Base-by-base conservation (phyloP, 2,113 vertebrate genomes). In the Calypte anna region DNA sequence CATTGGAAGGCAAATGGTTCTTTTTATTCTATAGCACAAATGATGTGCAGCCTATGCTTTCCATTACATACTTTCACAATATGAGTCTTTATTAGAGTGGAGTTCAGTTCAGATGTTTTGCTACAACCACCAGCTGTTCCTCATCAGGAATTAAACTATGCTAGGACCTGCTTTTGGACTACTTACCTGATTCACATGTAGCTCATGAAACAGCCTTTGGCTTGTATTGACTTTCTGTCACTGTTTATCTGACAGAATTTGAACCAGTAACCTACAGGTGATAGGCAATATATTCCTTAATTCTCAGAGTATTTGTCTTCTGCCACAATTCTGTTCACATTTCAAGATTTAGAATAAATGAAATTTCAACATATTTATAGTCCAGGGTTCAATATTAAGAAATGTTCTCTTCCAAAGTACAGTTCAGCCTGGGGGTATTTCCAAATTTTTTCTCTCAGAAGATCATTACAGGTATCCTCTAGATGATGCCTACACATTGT, bases 251-350 rank as follows among this genome's bases (percentile, higher is more conserved):
- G 75, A 75, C n/a, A 59, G 78, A 70, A 93, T 90, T 87, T 92
- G 90, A 93, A 93, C 80, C 53, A 51, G 24, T 91, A 78, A 87
- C 88, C 93, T 96, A 13, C 27, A 96, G 85, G 94, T 48, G 87
- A 59, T 74, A 91, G 72, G 81, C 54, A 91, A 79, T 90, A 69
- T 87, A 83, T 82, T 82, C 86, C 67, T 80, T 84, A 91, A 85
- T 94, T 91, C 59, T 33, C 31, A 28, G 46, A 57, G 25, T 36
- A 59, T 80, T 90, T 95, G 74, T 70, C 77, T 63, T 82, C 33
- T 83, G 63, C 73, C 69, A n/a, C 31, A 68, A 81, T 48, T 78
- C 36, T 69, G 10, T 38, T 88, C 30, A 25, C 72, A 83, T 53
- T 79, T 82, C 51, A 83, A 73, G 69, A 85, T 81, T 76, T 50